phyloP scores from a whole-genome alignment of 2,797 vertebrate genomes.

The Pygocentrus nattereri region DNA sequence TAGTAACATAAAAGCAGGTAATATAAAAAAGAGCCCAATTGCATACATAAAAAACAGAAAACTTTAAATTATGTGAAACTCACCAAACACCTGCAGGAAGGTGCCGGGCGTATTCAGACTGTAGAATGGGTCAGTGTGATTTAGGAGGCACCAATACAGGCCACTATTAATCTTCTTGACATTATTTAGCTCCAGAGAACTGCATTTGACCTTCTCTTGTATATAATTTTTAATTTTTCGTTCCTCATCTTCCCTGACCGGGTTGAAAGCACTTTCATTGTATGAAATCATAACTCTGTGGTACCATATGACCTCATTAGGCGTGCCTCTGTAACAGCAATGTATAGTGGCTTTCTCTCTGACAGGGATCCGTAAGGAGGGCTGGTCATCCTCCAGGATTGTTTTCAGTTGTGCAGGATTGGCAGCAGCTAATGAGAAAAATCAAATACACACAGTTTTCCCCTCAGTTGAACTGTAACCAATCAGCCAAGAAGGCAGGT shows the following conservation, averaged over 20 bases:
- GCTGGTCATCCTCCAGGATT: slow-evolving; percentile 53
- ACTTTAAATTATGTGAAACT: slow-evolving; percentile 21
- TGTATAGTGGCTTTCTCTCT: rapidly evolving
- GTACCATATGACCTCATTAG: rapidly evolving
- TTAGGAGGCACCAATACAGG: slow-evolving; percentile 70
- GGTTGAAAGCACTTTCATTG: too few species aligned
- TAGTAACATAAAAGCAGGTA: neutral
- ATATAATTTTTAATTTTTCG: too few species aligned
- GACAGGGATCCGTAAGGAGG: slow-evolving; percentile 38
- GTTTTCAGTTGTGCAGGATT: neutral
- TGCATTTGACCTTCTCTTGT: neutral
- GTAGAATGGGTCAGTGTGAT: rapidly evolving
- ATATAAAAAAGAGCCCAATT: neutral
- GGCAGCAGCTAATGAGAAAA: slow-evolving; percentile 57
- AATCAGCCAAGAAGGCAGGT: neutral
- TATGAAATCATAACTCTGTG: neutral
- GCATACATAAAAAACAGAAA: neutral
- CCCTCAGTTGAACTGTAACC: neutral
- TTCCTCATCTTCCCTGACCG: too few species aligned
- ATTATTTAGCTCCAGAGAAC: rapidly evolving
- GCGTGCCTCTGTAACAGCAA: slow-evolving; percentile 60
- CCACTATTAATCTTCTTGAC: slow-evolving; percentile 54
- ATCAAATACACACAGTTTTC: neutral
- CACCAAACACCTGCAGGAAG: slow-evolving; percentile 67
- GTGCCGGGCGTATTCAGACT: slow-evolving; percentile 67